phyloP scores from a whole-genome alignment of 1,140 invertebrate species.

The Heliothis virescens region DNA sequence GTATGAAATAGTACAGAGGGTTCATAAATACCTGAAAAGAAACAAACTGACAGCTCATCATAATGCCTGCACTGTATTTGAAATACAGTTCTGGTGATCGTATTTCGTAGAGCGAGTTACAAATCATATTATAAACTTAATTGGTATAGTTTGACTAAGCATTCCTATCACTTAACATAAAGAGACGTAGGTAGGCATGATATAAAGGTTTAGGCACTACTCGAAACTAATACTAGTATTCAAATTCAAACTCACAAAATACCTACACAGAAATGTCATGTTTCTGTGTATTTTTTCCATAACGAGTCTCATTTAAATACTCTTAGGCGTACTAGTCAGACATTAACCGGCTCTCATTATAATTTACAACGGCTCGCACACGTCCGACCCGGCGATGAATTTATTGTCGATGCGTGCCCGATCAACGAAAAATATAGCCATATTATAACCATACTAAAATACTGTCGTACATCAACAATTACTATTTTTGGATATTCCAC shows the following conservation, averaged over 20 bases:
- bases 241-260: too few relatives aligned
- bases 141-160: too few relatives aligned
- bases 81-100: too few relatives aligned
- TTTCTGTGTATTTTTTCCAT: neutral
- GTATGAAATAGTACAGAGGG: neutral
- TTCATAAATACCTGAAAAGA: neutral
- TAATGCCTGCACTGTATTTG: too few relatives aligned
- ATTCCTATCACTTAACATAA: too few relatives aligned
- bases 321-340: slow-evolving; percentile 49
- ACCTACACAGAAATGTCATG: too few relatives aligned
- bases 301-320: slow-evolving; percentile 3
- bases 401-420: slow-evolving; percentile 76
- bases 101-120: too few relatives aligned
- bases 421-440: slow-evolving; percentile 71
- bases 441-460: slow-evolving; percentile 71
- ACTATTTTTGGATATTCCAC: slow-evolving; percentile 40
- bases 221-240: too few relatives aligned
- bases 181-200: too few relatives aligned
- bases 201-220: too few relatives aligned
- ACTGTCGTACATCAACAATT: slow-evolving; percentile 43
- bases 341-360: slow-evolving; percentile 81
- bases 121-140: too few relatives aligned
- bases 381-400: slow-evolving; percentile 76
- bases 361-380: slow-evolving; percentile 76
- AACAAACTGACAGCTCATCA: too few relatives aligned